Conservation (phyloP, 2,113 vertebrate species). For the Columbina picui region DNA sequence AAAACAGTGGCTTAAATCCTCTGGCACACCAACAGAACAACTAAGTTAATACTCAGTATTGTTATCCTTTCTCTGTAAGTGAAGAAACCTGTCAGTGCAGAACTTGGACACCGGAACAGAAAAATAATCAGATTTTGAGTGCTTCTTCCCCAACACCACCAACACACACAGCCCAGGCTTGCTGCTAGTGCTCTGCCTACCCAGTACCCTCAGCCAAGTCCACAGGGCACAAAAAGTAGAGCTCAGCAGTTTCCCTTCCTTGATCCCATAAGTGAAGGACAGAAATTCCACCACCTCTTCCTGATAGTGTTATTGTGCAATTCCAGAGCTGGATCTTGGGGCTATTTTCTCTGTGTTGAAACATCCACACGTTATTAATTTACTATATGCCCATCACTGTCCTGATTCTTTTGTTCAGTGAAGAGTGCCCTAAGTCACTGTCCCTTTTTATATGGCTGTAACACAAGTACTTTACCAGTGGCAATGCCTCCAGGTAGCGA, state of each 20-base stretch:
- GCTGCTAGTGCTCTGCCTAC: background rate
- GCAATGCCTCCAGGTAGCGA: fast-evolving
- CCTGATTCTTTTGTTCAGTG: background rate
- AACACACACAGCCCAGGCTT: background rate
- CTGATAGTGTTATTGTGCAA: background rate
- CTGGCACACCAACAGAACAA: background rate
- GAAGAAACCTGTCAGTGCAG: background rate
- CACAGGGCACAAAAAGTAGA: background rate
- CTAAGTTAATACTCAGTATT: background rate
- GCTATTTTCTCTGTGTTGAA: background rate
- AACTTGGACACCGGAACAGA: background rate
- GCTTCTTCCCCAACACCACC: background rate
- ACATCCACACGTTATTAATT: background rate
- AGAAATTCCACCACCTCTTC: background rate
- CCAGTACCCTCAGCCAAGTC: background rate
- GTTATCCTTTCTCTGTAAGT: background rate
- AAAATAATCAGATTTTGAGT: background rate
- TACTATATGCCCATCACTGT: background rate
- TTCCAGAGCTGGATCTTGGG: background rate
- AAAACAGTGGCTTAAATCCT: background rate
- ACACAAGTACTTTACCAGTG: background rate
- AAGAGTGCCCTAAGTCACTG: background rate
- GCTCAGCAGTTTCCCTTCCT: background rate
- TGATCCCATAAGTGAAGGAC: background rate
- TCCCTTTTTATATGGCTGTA: background rate